Percentiles rank a stretch among this genome's conserved stretches.
These are phyloP conservation scores for Ranitomeya imitator DNA, from an alignment of 2,113 vertebrate species.

Conservation along the genomic window DNA sequence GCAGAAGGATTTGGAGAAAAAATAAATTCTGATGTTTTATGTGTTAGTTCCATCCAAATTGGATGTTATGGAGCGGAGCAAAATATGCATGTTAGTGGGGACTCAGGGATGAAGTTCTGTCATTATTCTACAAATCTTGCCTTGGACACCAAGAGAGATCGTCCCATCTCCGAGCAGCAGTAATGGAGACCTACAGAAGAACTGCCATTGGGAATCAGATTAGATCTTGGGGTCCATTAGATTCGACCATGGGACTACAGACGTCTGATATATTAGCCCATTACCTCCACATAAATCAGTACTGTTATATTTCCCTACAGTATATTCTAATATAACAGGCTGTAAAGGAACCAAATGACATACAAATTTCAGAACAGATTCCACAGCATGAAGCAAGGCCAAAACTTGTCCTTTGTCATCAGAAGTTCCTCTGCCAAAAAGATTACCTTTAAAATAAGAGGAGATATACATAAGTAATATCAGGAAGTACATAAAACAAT, in stretches of 20 bases:
- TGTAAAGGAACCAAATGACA: not conserved
- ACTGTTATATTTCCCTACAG: not conserved
- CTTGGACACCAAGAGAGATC: too few species aligned
- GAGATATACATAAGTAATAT: not conserved
- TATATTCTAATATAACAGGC: not conserved
- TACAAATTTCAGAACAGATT: constrained; percentile 72
- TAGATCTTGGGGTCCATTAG: not conserved
- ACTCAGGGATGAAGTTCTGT: too few species aligned
- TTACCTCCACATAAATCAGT: not conserved
- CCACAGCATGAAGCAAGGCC: constrained; percentile 79
- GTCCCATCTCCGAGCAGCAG: not conserved
- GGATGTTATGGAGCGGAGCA: too few species aligned
- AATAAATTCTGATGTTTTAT: too few species aligned
- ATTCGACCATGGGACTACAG: not conserved
- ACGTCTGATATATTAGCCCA: not conserved
- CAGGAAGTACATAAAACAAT: not conserved
- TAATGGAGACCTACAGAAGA: not conserved
- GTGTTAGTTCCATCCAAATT: too few species aligned
- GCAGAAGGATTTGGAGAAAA: too few species aligned
- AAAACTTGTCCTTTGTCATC: constrained; percentile 83
- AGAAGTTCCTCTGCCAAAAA: constrained; percentile 79
- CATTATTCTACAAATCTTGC: too few species aligned
- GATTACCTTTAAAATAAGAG: constrained; percentile 68
- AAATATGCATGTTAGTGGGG: too few species aligned
- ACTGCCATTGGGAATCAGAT: not conserved